Conservation (phyloP, 2,888 invertebrate genomes). For the Agriopis marginaria region DNA sequence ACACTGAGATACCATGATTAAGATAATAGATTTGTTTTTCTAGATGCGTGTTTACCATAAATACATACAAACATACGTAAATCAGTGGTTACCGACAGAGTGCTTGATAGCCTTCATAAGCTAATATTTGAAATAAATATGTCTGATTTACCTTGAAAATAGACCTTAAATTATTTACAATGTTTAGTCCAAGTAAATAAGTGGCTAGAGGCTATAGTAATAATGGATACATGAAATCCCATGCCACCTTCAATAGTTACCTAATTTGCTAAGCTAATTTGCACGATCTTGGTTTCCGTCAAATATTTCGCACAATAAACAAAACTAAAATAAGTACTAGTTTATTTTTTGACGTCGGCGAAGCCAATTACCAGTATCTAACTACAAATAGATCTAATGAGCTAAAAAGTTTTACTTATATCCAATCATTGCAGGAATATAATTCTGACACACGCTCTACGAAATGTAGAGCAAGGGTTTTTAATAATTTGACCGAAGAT, state of each 20-base stretch:
- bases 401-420: too few relatives aligned
- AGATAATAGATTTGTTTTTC: too few relatives aligned
- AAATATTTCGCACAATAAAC: neutral
- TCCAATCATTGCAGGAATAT: too few relatives aligned
- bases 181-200: neutral
- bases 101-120: conserved; percentile 1
- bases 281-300: neutral
- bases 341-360: neutral
- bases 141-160: conserved; percentile 20
- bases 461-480: too few relatives aligned
- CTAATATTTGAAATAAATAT: conserved; percentile 9
- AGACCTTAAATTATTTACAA: conserved; percentile 36
- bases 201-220: neutral
- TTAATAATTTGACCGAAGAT: too few relatives aligned
- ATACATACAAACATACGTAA: neutral
- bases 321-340: neutral
- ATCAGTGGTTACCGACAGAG: neutral
- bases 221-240: neutral
- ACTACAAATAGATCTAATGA: too few relatives aligned
- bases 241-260: conserved; percentile 45
- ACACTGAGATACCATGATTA: neutral
- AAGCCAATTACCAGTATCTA: too few relatives aligned
- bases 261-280: neutral
- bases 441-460: too few relatives aligned
- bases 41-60: too few relatives aligned